phyloP scores from a whole-genome alignment of 2,113 vertebrate species.

The Elanoides forficatus region DNA sequence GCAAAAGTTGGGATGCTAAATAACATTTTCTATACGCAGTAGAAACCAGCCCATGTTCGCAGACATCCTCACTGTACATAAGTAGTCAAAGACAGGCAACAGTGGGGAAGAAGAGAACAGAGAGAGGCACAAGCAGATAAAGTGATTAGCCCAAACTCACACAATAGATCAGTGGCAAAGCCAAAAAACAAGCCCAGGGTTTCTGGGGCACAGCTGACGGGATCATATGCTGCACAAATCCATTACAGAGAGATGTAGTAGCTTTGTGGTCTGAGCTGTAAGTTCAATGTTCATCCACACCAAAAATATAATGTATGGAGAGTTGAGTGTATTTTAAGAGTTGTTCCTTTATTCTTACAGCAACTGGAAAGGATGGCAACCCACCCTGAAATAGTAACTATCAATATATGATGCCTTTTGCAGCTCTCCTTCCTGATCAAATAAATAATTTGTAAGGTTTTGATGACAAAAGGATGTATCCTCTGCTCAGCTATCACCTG shows the following conservation, averaged over 20 bases:
- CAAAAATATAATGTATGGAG: constrained; percentile 7
- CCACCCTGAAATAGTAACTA: constrained; percentile 56
- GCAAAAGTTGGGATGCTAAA: background rate
- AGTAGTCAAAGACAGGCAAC: background rate
- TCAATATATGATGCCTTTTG: constrained; percentile 72
- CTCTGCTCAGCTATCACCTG: constrained; percentile 66
- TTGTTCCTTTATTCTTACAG: constrained; percentile 61
- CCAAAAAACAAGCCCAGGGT: constrained; percentile 20
- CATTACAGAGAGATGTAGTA: constrained; percentile 41
- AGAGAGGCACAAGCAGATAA: background rate
- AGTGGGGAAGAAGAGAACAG: background rate
- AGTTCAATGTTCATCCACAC: constrained; percentile 32
- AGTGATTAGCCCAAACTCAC: constrained; percentile 13
- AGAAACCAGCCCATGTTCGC: background rate
- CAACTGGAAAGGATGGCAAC: constrained; percentile 63
- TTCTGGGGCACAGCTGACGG: constrained; percentile 22
- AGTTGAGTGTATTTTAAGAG: constrained; percentile 60
- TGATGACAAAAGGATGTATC: constrained; percentile 77
- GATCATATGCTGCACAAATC: constrained; percentile 30
- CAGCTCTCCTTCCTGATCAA: constrained; percentile 68
- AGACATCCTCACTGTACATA: background rate
- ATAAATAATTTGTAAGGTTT: constrained; percentile 82
- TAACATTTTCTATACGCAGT: background rate
- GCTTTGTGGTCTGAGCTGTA: constrained; percentile 57
- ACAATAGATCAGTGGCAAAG: constrained; percentile 2